These are phyloP conservation scores for Steatornis caripensis DNA, from an alignment of 2,113 vertebrate species.

Conservation along the genomic window DNA sequence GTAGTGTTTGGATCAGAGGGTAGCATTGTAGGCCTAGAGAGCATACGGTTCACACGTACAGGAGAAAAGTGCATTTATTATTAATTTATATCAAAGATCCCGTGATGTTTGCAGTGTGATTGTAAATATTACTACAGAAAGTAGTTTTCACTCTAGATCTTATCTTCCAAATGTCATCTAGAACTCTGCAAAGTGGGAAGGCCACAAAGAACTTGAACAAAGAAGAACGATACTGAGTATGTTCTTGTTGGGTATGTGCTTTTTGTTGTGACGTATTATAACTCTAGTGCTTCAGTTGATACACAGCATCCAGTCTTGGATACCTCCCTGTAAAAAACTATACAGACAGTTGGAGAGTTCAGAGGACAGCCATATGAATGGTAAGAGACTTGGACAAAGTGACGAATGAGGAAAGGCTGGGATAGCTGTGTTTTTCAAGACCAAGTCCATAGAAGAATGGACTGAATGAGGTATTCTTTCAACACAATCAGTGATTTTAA, in stretches of 20 bases:
- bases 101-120: not conserved
- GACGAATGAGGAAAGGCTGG: not conserved
- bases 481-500: not conserved
- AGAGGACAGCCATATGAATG: not conserved
- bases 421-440: not conserved
- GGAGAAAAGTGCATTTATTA: not conserved
- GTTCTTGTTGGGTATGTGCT: not conserved
- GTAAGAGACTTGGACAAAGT: not conserved
- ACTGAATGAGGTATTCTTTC: not conserved
- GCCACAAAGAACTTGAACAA: not conserved
- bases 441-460: not conserved
- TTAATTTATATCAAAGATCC: not conserved
- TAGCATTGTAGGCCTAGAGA: not conserved
- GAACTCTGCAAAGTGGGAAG: not conserved
- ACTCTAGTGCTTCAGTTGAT: not conserved
- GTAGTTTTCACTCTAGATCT: not conserved
- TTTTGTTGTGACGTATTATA: not conserved
- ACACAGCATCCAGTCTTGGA: not conserved
- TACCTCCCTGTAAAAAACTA: not conserved
- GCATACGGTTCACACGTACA: rapidly evolving
- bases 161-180: not conserved
- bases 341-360: not conserved
- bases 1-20: not conserved
- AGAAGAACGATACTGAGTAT: not conserved
- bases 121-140: not conserved